phyloP scores from a whole-genome alignment of 2,888 invertebrate genomes.

The Synanthedon andrenaeformis region DNA sequence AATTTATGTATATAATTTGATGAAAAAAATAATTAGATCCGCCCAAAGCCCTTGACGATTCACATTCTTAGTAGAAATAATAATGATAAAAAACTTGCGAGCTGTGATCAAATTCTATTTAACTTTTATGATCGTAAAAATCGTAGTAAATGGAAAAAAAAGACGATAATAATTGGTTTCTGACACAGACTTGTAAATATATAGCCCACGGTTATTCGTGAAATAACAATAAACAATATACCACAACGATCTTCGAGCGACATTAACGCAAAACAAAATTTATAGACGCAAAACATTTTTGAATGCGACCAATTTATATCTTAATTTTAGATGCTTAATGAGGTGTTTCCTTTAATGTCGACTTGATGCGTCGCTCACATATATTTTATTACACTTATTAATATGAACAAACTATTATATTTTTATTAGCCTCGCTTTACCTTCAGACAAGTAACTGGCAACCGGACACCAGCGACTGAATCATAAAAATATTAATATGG shows the following conservation, averaged over 20 bases:
- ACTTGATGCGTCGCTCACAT: constrained; percentile 18
- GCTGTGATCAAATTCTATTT: not conserved
- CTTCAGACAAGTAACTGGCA: too few relatives aligned
- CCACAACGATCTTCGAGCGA: constrained; percentile 11
- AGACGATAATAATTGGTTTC: not conserved
- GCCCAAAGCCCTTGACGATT: too few relatives aligned
- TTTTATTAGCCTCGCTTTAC: not conserved
- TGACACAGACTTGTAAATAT: not conserved
- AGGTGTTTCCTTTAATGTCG: constrained; percentile 30
- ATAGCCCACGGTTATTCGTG: not conserved
- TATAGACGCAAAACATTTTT: constrained; percentile 13
- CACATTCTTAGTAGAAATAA: too few relatives aligned
- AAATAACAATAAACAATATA: not conserved
- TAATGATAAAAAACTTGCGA: not conserved
- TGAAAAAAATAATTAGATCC: too few relatives aligned
- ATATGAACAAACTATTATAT: constrained; percentile 7
- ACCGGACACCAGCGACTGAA: too few relatives aligned
- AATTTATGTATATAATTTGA: too few relatives aligned
- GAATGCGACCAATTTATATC: constrained; percentile 25
- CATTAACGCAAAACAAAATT: constrained; percentile 33
- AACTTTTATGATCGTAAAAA: not conserved
- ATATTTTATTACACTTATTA: constrained; percentile 29
- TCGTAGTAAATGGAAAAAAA: not conserved
- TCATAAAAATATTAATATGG: too few relatives aligned
- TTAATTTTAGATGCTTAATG: constrained; percentile 33